These are phyloP conservation scores for Malurus alboscapulatus DNA, from an alignment of 2,113 vertebrate species.

Conservation along the genomic window DNA sequence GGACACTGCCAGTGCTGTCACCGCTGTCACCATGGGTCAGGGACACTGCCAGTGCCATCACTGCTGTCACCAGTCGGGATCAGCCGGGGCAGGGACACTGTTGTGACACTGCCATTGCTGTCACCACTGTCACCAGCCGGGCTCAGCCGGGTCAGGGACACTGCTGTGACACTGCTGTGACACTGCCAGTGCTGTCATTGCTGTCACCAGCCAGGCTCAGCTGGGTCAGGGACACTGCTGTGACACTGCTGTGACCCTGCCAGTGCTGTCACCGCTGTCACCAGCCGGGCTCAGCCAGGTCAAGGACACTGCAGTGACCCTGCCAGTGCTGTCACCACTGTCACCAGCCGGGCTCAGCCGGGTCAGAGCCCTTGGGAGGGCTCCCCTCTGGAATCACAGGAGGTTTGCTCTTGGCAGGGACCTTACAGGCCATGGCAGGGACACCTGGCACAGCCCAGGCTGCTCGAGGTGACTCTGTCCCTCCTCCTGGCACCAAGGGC, in stretches of 20 bases:
- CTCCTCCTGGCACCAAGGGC: neutral
- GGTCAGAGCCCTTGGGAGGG: neutral
- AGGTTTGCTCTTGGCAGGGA: neutral
- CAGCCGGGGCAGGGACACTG: too few species aligned
- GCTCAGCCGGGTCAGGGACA: too few species aligned
- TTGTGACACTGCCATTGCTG: too few species aligned
- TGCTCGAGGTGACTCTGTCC: neutral
- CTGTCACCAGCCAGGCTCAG: neutral
- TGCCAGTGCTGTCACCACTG: too few species aligned
- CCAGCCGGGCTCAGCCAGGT: too few species aligned
- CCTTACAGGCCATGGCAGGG: neutral
- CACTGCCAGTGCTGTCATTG: too few species aligned
- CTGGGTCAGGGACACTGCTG: neutral
- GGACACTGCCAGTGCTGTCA: neutral
- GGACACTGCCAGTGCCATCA: neutral
- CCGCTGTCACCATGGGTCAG: neutral
- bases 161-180: too few species aligned
- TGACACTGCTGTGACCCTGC: too few species aligned
- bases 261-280: too few species aligned
- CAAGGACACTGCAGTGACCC: neutral
- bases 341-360: neutral
- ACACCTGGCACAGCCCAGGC: neutral
- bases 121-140: too few species aligned
- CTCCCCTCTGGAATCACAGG: accelerated
- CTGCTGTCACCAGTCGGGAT: too few species aligned